A percentile compares a stretch with the other conserved stretches of the same genome.
phyloP scores from a whole-genome alignment of 2,797 vertebrate genomes.

The Rhinichthys osculus region DNA sequence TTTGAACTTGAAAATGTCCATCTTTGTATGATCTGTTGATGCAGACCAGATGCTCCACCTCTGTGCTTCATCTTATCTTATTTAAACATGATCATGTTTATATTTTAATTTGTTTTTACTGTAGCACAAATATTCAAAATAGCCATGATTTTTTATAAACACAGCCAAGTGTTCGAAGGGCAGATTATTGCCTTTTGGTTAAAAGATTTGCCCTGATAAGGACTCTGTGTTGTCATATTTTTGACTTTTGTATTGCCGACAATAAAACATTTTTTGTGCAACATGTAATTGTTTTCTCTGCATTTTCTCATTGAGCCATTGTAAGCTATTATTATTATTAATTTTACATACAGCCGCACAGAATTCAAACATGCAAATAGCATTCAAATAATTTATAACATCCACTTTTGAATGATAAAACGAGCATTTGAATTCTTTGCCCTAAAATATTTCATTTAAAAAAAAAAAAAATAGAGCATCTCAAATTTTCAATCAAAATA shows the following conservation, averaged over 20 bases:
- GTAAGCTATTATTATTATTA: background rate
- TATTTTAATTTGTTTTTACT: conserved; percentile 29
- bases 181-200: conserved; percentile 14
- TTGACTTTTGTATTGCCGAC: conserved; percentile 44
- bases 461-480: background rate
- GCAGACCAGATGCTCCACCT: conserved; percentile 21
- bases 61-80: conserved; percentile 19
- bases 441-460: background rate
- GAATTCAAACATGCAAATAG: background rate
- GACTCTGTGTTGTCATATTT: conserved; percentile 21
- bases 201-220: background rate
- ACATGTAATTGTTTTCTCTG: background rate
- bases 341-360: background rate
- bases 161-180: conserved; percentile 17
- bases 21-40: conserved; percentile 32
- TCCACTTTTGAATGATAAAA: background rate
- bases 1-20: conserved; percentile 31
- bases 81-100: conserved; percentile 36
- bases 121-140: conserved; percentile 33
- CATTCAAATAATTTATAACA: background rate
- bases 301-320: background rate
- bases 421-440: background rate
- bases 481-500: background rate
- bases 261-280: conserved; percentile 24
- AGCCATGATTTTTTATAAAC: conserved; percentile 29